Evolutionary conservation across 2,888 invertebrate genomes (phyloP), one percentile per base, ranked within the genome.

Genomic region (Amphiduros pacificus): DNA sequence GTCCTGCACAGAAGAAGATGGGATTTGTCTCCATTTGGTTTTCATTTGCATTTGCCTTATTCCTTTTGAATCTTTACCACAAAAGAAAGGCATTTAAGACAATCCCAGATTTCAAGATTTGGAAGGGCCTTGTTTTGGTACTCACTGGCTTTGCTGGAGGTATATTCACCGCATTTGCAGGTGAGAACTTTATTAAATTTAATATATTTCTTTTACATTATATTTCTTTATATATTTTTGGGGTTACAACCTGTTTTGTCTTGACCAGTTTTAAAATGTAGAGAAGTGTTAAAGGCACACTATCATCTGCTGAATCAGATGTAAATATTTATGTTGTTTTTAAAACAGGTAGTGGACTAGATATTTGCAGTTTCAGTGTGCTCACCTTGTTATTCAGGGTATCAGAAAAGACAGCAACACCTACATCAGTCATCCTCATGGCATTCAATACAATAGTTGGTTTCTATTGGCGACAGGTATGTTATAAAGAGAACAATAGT

Each of bases 291-390:
- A n/a, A n/a, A n/a, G n/a, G n/a, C n/a, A n/a, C n/a, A n/a, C 36
- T 14, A 36, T 36, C 9, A 36, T 14, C 14, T 36, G 36, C 36
- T 36, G 36, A 14, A 36, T 36, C 36, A 14, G 14, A 36, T 14
- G 9, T 36, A 36, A 36, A 14, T 14, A 36, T 14, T 14, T 36
- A 36, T n/a, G n/a, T n/a, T n/a, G n/a, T n/a, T n/a, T n/a, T n/a
- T n/a, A n/a, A n/a, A n/a, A n/a, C n/a, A n/a, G n/a, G 78, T 14
- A 71, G 68, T 48, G 78, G 78, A n/a, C 69, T 80, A n/a, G 79
- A 78, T 57, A 77, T 78, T 28, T 74, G 76, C 52, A 69, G 70
- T 28, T 77, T 77, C 55, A 71, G 76, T 20, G 62, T 73, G 6
- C 62, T 68, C 2, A 66, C 68, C 1, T 54, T 67, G 55, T 54